phyloP scores from a whole-genome alignment of 1,140 invertebrate species.

The Pseudomyrmex sp. region DNA sequence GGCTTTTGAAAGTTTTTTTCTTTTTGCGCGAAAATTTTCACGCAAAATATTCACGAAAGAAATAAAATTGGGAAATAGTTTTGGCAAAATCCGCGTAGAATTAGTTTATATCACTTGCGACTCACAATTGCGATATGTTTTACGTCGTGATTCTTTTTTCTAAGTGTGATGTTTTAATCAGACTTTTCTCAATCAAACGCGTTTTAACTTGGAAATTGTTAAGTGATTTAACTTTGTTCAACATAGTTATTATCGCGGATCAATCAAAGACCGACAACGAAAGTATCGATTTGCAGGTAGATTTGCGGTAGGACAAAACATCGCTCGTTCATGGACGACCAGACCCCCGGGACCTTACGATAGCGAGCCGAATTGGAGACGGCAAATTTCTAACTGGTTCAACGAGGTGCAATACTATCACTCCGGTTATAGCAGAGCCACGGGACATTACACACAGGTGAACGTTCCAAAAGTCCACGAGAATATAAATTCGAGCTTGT shows the following conservation, averaged over 20 bases:
- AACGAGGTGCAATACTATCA: constrained; percentile 91
- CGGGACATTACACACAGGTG: constrained; percentile 94
- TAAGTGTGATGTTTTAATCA: no score
- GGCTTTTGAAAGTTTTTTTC: background rate
- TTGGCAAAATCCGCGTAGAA: background rate
- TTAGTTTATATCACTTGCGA: background rate
- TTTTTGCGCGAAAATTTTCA: no score
- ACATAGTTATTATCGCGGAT: background rate
- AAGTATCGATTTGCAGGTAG: constrained; percentile 84
- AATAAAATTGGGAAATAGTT: no score
- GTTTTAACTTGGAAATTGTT: background rate
- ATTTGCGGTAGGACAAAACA: constrained; percentile 93
- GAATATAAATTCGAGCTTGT: background rate
- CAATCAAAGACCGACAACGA: constrained; percentile 8
- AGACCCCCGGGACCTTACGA: constrained; percentile 87
- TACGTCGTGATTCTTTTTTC: background rate
- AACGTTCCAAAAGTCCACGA: background rate
- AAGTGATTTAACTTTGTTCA: no score
- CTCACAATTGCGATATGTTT: background rate
- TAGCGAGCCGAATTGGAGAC: constrained; percentile 89
- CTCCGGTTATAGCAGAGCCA: constrained; percentile 88
- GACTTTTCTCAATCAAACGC: background rate
- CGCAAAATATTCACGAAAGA: no score
- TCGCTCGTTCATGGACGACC: constrained; percentile 92
- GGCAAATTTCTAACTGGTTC: constrained; percentile 92